These are phyloP conservation scores for Pogonomyrmex californicus DNA, from an alignment of 1,140 invertebrate genomes.

Conservation along the genomic window DNA sequence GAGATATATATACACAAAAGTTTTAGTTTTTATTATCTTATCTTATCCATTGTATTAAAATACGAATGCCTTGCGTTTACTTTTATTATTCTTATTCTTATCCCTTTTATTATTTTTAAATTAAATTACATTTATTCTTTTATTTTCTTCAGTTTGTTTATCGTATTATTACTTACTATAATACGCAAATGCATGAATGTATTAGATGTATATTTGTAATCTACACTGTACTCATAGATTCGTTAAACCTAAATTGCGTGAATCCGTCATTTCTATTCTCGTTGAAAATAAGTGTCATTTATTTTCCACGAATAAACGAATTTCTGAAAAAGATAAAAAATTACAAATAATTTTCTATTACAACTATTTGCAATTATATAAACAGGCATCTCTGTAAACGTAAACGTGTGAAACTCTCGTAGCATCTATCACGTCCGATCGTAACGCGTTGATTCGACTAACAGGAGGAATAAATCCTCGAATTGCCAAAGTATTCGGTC, in stretches of 20 bases:
- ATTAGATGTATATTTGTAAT: background rate
- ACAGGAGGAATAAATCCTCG: slow-evolving; percentile 23
- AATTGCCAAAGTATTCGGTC: slow-evolving; percentile 55
- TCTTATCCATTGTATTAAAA: background rate
- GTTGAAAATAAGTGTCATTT: background rate
- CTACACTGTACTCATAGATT: background rate
- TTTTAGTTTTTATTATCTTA: background rate
- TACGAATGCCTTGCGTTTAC: background rate
- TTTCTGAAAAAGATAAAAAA: background rate
- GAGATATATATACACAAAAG: background rate
- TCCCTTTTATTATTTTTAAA: background rate
- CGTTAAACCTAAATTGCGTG: background rate
- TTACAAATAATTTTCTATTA: background rate
- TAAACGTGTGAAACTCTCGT: background rate
- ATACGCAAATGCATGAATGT: background rate
- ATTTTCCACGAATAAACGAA: background rate
- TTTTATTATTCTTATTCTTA: background rate
- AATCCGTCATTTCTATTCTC: background rate
- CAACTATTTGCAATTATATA: background rate
- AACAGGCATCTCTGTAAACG: no score
- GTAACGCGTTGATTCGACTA: slow-evolving; percentile 17
- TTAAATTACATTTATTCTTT: background rate
- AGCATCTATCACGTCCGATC: slow-evolving; percentile 12
- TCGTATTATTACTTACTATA: background rate
- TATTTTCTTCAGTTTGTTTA: background rate